A percentile compares a stretch with the other conserved stretches of the same genome.
phyloP scores from a whole-genome alignment of 2,888 invertebrate genomes.

The Zelleria hepariella region DNA sequence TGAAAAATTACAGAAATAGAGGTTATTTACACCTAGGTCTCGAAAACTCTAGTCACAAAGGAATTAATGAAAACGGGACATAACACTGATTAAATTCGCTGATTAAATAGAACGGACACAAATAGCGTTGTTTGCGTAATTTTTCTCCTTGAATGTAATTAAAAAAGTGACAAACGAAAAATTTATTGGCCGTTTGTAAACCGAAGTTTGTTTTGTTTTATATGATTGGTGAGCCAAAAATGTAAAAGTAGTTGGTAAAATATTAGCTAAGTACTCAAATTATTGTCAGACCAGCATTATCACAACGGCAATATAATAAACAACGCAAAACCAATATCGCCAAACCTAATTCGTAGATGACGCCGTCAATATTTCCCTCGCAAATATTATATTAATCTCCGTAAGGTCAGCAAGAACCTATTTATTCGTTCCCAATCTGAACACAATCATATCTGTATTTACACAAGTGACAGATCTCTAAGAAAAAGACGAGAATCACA shows the following conservation, averaged over 20 bases:
- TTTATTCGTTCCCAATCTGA: neutral
- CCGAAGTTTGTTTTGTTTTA: neutral
- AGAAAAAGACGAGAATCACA: no score
- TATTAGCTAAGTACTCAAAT: no score
- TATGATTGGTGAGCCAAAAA: neutral
- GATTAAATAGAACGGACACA: neutral
- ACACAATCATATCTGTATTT: neutral
- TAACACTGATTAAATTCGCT: neutral
- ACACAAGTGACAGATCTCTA: neutral
- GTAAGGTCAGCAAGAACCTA: neutral
- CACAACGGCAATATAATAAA: no score
- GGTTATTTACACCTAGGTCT: no score
- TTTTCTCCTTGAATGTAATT: neutral
- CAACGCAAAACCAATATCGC: neutral
- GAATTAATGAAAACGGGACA: no score
- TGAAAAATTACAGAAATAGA: no score
- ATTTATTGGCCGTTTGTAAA: neutral
- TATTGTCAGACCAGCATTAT: no score
- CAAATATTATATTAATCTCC: neutral
- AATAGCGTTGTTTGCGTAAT: neutral
- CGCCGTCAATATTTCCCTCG: neutral
- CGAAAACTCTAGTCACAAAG: no score
- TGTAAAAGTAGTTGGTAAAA: no score
- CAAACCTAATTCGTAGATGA: neutral
- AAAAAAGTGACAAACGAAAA: neutral